Evolutionary conservation across 1,140 invertebrate genomes (phyloP).

Genomic region (Trachelipus rathkii): DNA sequence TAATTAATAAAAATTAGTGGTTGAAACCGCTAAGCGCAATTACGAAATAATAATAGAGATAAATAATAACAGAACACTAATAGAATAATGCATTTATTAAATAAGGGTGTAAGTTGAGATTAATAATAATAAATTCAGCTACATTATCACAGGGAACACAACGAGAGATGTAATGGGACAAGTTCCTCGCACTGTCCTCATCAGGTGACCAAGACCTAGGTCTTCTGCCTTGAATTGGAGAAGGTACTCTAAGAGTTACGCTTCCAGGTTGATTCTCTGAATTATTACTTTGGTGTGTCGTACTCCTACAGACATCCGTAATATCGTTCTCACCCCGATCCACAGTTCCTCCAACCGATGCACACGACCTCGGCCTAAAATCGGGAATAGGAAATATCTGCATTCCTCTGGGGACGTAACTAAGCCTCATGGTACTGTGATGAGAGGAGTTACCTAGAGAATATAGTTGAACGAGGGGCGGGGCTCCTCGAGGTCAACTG

Average conservation of each 20-base stretch:
- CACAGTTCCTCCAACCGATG: background rate
- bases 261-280: background rate
- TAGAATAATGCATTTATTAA: too few relatives aligned
- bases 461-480: too few relatives aligned
- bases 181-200: slow-evolving; percentile 50
- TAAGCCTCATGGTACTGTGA: background rate
- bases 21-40: too few relatives aligned
- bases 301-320: slow-evolving; percentile 20
- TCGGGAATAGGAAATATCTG: background rate
- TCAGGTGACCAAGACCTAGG: slow-evolving; percentile 76
- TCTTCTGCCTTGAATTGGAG: slow-evolving; percentile 49
- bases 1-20: too few relatives aligned
- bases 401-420: background rate
- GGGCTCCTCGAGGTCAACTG: too few relatives aligned
- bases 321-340: background rate
- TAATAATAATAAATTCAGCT: too few relatives aligned
- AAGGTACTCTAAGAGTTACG: slow-evolving; percentile 44
- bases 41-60: too few relatives aligned
- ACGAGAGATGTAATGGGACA: too few relatives aligned
- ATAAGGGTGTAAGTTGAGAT: too few relatives aligned
- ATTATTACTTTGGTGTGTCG: slow-evolving; percentile 12
- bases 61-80: too few relatives aligned
- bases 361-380: background rate
- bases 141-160: too few relatives aligned
- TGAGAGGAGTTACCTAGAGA: too few relatives aligned